Base-by-base conservation (phyloP, 2,797 vertebrate genomes). In the Gymnopithys bicolor region DNA sequence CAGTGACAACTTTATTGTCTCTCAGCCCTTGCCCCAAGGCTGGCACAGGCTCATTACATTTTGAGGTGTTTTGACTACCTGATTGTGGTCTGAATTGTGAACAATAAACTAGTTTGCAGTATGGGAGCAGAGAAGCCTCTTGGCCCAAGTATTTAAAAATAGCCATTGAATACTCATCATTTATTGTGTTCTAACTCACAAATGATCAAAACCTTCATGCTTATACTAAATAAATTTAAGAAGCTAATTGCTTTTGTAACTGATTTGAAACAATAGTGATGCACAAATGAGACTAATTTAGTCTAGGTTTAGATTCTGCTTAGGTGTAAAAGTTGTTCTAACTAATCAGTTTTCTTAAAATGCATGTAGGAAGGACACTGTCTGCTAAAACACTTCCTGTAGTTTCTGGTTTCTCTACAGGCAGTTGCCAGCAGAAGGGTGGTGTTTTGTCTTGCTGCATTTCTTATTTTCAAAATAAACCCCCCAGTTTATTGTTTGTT, bases 1-100 rank as follows among this genome's bases (percentile, higher is more conserved):
- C 27, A 49, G n/a, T 55, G 68, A 39, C 77, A 90, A 30, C 83
- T 94, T 76, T 55, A 35, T 96, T 91, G 70, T 96, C 63, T 97
- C 66, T 95, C 49, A 84, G 55, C 30, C 58, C 30, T 80, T 69
- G 32, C 58, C 81, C 56, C 73, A 53, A 82, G 56, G 62, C 13
- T 68, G 73, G 69, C 78, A 82, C 62, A 73, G 79, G 49, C 64
- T 58, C 71, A 3, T n/a, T 37, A 5, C 10, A 5, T 83, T 87
- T 64, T 58, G 35, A 81, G 55, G 10, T 69, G 37, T 19, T 66
- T 87, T 84, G 48, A 28, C 19, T 83, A 7, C n/a, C 23, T 76
- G 35, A 59, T 74, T 1, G 0, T 43, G 25, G 12, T 30, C 73
- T 75, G 66, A 73, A 66, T 87, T 19, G 39, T 2, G 22, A 83